phyloP scores from a whole-genome alignment of 1,140 invertebrate genomes.

The Sminthurides bifidus region DNA sequence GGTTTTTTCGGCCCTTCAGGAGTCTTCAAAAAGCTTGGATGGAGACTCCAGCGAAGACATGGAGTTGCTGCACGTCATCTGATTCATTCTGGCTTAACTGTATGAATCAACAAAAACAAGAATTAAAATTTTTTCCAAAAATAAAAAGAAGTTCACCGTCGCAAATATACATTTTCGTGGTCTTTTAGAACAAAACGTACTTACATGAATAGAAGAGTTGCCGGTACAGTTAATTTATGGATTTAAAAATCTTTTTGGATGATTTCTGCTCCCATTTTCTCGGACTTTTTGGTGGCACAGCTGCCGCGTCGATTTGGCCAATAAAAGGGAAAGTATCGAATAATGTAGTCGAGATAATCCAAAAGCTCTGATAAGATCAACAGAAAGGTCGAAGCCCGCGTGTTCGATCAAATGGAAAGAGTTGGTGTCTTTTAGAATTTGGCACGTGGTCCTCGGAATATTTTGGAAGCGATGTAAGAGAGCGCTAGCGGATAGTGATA shows the following conservation, averaged over 20 bases:
- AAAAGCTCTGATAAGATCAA: background rate
- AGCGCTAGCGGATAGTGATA: too few relatives aligned
- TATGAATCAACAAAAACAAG: background rate
- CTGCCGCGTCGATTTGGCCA: background rate
- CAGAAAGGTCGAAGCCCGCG: background rate
- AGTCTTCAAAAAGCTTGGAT: conserved; percentile 15
- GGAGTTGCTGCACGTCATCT: conserved; percentile 26
- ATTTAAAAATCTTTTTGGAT: background rate
- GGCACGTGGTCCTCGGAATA: too few relatives aligned
- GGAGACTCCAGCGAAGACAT: conserved; percentile 21
- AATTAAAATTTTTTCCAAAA: background rate
- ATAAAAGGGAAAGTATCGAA: background rate
- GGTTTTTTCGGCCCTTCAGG: conserved; percentile 19
- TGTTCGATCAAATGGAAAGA: too few relatives aligned
- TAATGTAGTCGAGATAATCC: background rate
- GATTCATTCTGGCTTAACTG: conserved; percentile 26
- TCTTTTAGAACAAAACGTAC: background rate
- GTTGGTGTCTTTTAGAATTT: too few relatives aligned
- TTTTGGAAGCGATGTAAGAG: too few relatives aligned
- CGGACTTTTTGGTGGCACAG: background rate
- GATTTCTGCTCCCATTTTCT: background rate
- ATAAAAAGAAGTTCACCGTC: too few relatives aligned
- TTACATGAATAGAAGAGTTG: conserved; percentile 4
- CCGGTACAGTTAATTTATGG: background rate
- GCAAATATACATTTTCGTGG: too few relatives aligned